These are phyloP conservation scores for Hylomyscus alleni DNA, from an alignment of 2,797 vertebrate species.

Conservation along the genomic window DNA sequence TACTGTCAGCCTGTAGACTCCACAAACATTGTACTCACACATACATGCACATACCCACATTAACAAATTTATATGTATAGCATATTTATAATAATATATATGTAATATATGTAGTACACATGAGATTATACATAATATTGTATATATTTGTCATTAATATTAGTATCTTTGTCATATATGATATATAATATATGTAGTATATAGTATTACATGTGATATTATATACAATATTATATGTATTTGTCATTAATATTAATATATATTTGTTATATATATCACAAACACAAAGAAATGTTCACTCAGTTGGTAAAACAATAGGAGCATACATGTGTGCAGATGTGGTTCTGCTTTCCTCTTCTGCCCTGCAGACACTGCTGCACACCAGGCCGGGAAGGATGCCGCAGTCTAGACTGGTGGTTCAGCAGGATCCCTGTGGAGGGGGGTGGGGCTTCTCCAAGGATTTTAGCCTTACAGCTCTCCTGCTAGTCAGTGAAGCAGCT, in stretches of 20 bases:
- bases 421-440: not conserved
- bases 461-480: not conserved
- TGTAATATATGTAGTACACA: too few relatives aligned
- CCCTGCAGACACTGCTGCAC: not conserved
- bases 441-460: not conserved
- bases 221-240: too few relatives aligned
- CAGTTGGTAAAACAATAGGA: conserved; percentile 47
- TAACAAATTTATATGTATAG: not conserved
- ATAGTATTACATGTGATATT: too few relatives aligned
- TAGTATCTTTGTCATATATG: not conserved
- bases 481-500: not conserved
- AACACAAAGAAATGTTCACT: conserved; percentile 17
- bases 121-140: not conserved
- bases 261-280: not conserved
- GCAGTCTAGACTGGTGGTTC: not conserved
- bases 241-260: too few relatives aligned
- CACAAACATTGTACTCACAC: not conserved
- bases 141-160: not conserved
- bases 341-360: not conserved
- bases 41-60: not conserved
- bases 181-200: not conserved
- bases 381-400: not conserved
- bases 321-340: not conserved
- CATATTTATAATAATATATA: not conserved
- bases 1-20: not conserved